A percentile compares a stretch with the other conserved stretches of the same genome.
Conservation (phyloP, 2,113 vertebrate species). For the Helogale parvula region DNA sequence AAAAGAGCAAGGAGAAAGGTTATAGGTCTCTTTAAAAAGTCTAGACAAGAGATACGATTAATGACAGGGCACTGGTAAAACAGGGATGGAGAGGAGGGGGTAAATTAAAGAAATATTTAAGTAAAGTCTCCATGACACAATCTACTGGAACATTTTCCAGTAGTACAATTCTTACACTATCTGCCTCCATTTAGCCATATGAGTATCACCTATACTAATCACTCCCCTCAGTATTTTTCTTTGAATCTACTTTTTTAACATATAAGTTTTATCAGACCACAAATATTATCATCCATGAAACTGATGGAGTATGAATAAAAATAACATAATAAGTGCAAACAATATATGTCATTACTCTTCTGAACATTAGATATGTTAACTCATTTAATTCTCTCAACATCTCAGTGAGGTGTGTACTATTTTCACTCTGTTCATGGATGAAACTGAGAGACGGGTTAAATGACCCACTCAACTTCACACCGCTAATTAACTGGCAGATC, state of each 20-base stretch:
- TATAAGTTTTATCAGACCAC: neutral
- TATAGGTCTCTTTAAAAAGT: neutral
- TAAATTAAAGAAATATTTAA: slow-evolving; percentile 18
- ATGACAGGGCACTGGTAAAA: neutral
- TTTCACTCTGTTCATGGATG: slow-evolving; percentile 27
- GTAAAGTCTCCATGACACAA: neutral
- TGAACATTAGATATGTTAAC: neutral
- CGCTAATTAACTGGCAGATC: neutral
- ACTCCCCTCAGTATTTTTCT: slow-evolving; percentile 35
- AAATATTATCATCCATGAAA: neutral
- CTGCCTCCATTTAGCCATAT: neutral
- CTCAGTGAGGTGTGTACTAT: neutral
- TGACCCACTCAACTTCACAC: neutral
- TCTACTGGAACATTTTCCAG: neutral
- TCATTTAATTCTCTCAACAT: neutral
- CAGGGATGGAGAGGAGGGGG: neutral
- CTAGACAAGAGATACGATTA: neutral
- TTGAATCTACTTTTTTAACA: slow-evolving; percentile 1
- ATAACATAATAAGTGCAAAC: neutral
- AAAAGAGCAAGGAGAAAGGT: neutral
- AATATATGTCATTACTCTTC: neutral
- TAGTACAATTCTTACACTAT: neutral
- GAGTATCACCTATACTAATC: neutral
- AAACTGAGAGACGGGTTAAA: neutral
- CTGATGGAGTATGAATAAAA: neutral